A percentile compares a stretch with the other conserved stretches of the same genome.
Evolutionary conservation across 2,797 vertebrate genomes (phyloP).

Genomic region (Lepilemur ruficaudatus): DNA sequence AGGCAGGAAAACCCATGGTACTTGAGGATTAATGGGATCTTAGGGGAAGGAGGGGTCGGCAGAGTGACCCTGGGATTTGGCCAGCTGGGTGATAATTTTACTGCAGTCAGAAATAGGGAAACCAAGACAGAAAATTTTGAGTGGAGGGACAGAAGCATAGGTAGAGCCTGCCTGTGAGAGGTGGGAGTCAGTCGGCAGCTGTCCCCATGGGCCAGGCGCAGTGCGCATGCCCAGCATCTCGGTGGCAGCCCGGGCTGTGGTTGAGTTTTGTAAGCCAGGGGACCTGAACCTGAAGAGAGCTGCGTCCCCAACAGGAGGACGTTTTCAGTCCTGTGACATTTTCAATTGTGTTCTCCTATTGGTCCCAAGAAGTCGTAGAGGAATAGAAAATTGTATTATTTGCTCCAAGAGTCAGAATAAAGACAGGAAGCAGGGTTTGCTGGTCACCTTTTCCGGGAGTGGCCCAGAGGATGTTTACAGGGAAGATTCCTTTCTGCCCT

Average conservation of each 20-base stretch:
- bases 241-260: background rate
- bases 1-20: background rate
- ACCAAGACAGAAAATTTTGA: background rate
- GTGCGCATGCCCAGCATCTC: background rate
- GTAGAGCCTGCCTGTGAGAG: background rate
- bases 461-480: slow-evolving; percentile 67
- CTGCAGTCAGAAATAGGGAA: background rate
- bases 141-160: background rate
- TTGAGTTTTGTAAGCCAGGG: background rate
- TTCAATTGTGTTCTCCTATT: slow-evolving; percentile 28
- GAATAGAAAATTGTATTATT: slow-evolving; percentile 49
- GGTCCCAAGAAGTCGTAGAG: slow-evolving; percentile 4
- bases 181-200: background rate
- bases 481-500: slow-evolving; percentile 65
- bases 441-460: slow-evolving; percentile 67
- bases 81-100: background rate
- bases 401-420: slow-evolving; percentile 59
- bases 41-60: background rate
- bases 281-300: background rate
- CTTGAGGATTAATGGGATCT: background rate
- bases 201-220: background rate
- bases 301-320: background rate
- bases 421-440: slow-evolving; percentile 64
- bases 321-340: slow-evolving; percentile 27
- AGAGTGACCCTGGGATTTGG: background rate